Base-by-base conservation (phyloP, 37 sponge, comb jelly and placozoan genomes). In the Chondrilla cf. caribensis region DNA sequence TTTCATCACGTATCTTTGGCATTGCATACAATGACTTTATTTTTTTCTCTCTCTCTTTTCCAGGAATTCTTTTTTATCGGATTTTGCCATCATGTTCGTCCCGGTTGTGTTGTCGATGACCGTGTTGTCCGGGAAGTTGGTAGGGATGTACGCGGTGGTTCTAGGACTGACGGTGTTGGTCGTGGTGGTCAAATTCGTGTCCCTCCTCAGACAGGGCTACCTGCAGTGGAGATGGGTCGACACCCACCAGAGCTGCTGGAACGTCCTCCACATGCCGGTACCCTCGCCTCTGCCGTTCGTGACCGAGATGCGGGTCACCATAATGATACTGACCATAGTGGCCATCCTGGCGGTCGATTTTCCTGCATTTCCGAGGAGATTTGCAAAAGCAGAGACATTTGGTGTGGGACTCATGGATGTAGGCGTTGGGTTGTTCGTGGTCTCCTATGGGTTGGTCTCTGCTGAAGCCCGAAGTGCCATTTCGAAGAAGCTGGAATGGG, bases 291-390 rank as follows among this genome's bases (percentile, higher is more conserved):
- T 84, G 39, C 95, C 89, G 2, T 94, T 86, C 37, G 21, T 95
- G 58, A 91, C 90, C 33, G 73, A 81, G 32, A n/a, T 39, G 0
- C 76, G 99, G 31, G 85, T 89, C n/a, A 85, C 67, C 25, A 67
- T 88, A 17, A 99, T 84, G 58, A 60, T 99, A 15, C 82, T 89
- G 71, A 90, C 95, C n/a, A 87, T 86, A 25, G 68, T 99, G 26
- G 93, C 93, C 17, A 99, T 99, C 29, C 86, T 99, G 6, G 99
- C 93, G 0, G 99, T 99, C 0, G 99, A 99, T 55, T 99, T 99
- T 67, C 38, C 77, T 31, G 80, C 94, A 0, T 99, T 90, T 58
- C 99, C 99, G 47, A 83, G 91, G 29, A 65, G 91, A 26, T 85
- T 94, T 33, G 97, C 93, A 33, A 99, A 99, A 70, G 77, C 89